These are phyloP conservation scores for Glyphotaelius pellucidus DNA, from an alignment of 2,888 invertebrate species.

Conservation along the genomic window DNA sequence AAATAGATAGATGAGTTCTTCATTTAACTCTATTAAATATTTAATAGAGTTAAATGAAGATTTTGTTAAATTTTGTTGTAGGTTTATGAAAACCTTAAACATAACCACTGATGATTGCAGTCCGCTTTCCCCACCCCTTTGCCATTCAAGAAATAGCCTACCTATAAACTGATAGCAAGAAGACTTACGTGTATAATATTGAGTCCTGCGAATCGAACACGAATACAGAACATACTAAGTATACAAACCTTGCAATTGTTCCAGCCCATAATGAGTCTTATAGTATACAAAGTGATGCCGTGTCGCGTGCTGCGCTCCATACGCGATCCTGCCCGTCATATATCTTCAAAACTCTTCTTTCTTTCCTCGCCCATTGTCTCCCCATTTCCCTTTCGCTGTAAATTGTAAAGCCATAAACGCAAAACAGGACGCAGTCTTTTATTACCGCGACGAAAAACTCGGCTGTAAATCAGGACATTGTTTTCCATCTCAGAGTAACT, in stretches of 20 bases:
- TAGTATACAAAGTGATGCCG: neutral
- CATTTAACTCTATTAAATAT: too few relatives aligned
- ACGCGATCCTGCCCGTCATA: constrained; percentile 40
- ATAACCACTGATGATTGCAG: neutral
- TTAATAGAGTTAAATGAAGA: too few relatives aligned
- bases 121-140: neutral
- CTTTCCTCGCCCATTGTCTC: constrained; percentile 51
- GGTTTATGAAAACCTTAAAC: too few relatives aligned
- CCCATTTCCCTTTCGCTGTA: constrained; percentile 56
- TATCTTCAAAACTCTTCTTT: constrained; percentile 50
- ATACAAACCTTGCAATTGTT: constrained; percentile 1
- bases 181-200: neutral
- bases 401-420: constrained; percentile 58
- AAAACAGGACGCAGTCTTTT: constrained; percentile 52
- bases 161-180: neutral
- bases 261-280: constrained; percentile 15
- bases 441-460: constrained; percentile 52
- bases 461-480: constrained; percentile 54
- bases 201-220: neutral
- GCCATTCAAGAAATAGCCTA: neutral
- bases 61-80: too few relatives aligned
- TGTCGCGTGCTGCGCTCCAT: constrained; percentile 54
- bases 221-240: neutral
- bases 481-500: constrained; percentile 42
- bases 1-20: too few relatives aligned